These are phyloP conservation scores for Dermatemys mawii DNA, from an alignment of 2,113 vertebrate species.

Conservation along the genomic window DNA sequence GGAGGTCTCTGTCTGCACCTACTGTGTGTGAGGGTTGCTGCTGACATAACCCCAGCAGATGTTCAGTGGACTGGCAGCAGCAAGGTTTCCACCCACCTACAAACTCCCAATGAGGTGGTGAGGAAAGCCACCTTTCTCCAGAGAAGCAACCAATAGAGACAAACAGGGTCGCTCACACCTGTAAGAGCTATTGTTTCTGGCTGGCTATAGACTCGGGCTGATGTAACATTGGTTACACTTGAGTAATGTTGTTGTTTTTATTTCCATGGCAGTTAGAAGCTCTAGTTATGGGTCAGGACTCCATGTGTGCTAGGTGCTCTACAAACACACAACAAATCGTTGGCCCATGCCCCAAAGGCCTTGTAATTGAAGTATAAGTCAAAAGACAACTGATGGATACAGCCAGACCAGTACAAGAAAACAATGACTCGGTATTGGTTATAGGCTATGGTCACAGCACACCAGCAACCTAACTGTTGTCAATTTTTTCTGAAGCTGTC, in stretches of 20 bases:
- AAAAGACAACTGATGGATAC: neutral
- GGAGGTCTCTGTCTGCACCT: neutral
- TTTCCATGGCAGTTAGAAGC: neutral
- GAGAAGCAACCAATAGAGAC: neutral
- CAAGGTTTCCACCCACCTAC: neutral
- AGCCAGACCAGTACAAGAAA: neutral
- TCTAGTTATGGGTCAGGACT: neutral
- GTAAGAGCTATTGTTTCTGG: neutral
- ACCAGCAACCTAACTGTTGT: neutral
- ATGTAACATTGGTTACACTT: neutral
- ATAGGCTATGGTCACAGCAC: neutral
- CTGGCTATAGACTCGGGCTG: fast-evolving
- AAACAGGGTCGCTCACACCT: fast-evolving
- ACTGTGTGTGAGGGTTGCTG: neutral
- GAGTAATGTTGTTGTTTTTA: neutral
- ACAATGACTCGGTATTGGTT: neutral
- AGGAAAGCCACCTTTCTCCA: neutral
- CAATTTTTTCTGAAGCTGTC: neutral
- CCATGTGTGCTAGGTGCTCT: neutral
- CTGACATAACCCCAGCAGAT: neutral
- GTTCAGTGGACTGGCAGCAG: neutral
- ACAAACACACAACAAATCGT: neutral
- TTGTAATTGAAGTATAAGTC: neutral
- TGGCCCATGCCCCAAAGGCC: neutral
- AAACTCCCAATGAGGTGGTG: fast-evolving